These are phyloP conservation scores for Nothoprocta pentlandii DNA, from an alignment of 2,113 vertebrate genomes.

Conservation along the genomic window DNA sequence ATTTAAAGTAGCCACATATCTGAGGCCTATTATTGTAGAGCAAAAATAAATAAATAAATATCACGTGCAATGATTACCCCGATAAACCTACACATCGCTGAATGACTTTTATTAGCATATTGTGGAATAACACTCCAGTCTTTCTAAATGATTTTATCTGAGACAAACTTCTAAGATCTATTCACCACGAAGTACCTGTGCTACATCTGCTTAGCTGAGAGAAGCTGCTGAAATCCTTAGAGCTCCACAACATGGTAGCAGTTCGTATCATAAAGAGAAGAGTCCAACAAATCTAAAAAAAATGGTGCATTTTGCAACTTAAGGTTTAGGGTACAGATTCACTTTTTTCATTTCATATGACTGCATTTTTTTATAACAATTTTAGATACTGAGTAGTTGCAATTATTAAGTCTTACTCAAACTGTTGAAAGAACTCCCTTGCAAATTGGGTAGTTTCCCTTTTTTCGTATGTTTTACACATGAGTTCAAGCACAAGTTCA, in stretches of 20 bases:
- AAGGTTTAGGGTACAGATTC: background rate
- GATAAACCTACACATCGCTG: background rate
- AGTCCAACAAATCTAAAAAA: background rate
- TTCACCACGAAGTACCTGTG: background rate
- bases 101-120: background rate
- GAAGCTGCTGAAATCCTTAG: background rate
- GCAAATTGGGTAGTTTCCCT: background rate
- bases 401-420: background rate
- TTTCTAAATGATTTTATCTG: background rate
- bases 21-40: background rate
- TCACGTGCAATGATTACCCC: background rate
- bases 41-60: fast-evolving
- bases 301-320: fast-evolving
- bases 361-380: background rate
- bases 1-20: background rate
- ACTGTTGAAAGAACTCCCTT: background rate
- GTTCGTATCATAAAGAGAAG: background rate
- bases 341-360: background rate
- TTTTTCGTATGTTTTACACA: background rate
- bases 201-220: background rate
- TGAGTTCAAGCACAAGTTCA: background rate
- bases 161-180: background rate
- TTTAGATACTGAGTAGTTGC: background rate
- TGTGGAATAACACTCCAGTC: background rate
- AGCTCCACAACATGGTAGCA: background rate